Percentiles rank a stretch among this genome's conserved stretches.
Evolutionary conservation across 2,113 vertebrate genomes (phyloP).

Genomic region (Salvator merianae): DNA sequence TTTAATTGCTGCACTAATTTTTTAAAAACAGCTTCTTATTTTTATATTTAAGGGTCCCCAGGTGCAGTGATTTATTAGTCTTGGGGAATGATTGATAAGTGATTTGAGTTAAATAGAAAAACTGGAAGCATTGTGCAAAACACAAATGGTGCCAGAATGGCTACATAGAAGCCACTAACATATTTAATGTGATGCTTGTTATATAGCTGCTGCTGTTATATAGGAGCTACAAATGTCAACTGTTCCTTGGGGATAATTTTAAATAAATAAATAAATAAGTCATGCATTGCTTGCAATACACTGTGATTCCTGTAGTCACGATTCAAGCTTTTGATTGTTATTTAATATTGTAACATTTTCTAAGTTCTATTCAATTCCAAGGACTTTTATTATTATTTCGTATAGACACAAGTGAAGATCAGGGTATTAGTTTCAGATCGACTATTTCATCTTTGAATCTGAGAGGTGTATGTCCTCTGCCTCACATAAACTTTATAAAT

Average conservation of each 20-base stretch:
- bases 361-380: not conserved
- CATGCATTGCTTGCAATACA: constrained; percentile 18
- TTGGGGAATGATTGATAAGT: constrained; percentile 70
- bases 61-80: constrained; percentile 72
- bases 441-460: not conserved
- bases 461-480: not conserved
- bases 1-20: constrained; percentile 79
- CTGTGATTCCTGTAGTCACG: constrained; percentile 17
- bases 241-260: constrained; percentile 53
- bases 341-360: constrained; percentile 35
- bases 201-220: constrained; percentile 49
- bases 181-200: constrained; percentile 60
- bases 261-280: constrained; percentile 25
- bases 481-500: not conserved
- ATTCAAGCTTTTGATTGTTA: constrained; percentile 38
- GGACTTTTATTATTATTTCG: not conserved
- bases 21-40: constrained; percentile 75
- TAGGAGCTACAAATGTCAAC: constrained; percentile 57
- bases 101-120: constrained; percentile 66
- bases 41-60: constrained; percentile 72
- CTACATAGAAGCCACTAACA: constrained; percentile 50
- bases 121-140: constrained; percentile 69
- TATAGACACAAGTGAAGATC: not conserved
- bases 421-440: not conserved
- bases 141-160: constrained; percentile 55